phyloP scores from a whole-genome alignment of 2,113 vertebrate species.

The Cyprinodon brontotheroides region DNA sequence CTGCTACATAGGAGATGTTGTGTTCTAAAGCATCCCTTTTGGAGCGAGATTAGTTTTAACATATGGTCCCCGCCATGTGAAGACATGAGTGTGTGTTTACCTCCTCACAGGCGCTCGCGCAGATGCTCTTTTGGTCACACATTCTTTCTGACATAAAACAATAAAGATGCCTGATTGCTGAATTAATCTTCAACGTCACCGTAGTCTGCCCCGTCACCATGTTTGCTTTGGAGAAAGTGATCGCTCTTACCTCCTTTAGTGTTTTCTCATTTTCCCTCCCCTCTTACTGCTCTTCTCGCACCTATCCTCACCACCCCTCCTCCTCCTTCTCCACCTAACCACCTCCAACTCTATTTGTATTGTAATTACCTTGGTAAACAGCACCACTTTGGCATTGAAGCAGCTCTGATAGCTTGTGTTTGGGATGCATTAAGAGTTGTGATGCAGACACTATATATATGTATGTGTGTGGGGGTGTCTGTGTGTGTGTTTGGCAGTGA shows the following conservation, averaged over 20 bases:
- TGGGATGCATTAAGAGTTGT: constrained; percentile 77
- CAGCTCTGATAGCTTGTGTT: constrained; percentile 79
- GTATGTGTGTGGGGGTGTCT: constrained; percentile 5
- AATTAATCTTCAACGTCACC: constrained; percentile 76
- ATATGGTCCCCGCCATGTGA: constrained; percentile 39
- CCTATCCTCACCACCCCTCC: constrained; percentile 46
- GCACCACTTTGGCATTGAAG: constrained; percentile 77
- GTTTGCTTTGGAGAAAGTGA: constrained; percentile 68
- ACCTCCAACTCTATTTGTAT: constrained; percentile 79
- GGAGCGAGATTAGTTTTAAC: constrained; percentile 70
- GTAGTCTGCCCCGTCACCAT: constrained; percentile 36
- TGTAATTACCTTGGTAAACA: constrained; percentile 80
- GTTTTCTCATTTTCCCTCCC: constrained; percentile 75
- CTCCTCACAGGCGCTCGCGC: constrained; percentile 42
- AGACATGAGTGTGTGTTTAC: not conserved
- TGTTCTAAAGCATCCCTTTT: constrained; percentile 62
- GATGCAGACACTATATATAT: constrained; percentile 56
- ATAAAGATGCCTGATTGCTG: constrained; percentile 76
- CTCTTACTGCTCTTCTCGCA: constrained; percentile 58
- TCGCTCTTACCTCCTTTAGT: constrained; percentile 70
- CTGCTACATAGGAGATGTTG: constrained; percentile 58
- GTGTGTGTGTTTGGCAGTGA: constrained; percentile 49
- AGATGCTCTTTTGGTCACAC: constrained; percentile 29
- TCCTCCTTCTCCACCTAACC: constrained; percentile 49
- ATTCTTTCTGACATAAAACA: constrained; percentile 70